Evolutionary conservation across 2,888 invertebrate genomes (phyloP), one percentile per base, ranked within the genome.

Genomic region (Sialis lutaria): DNA sequence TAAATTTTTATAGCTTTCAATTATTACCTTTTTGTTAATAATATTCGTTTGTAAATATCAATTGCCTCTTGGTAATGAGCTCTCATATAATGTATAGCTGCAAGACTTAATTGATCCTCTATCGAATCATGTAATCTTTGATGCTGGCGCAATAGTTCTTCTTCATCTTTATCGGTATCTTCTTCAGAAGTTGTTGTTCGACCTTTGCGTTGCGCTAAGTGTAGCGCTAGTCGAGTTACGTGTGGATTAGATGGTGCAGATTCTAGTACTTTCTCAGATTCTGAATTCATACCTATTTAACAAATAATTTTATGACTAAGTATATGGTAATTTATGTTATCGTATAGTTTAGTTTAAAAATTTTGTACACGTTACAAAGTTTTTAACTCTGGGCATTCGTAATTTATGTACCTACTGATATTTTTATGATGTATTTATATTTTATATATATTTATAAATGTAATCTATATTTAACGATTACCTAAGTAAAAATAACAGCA

Each of bases 31-130:
- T 95, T 88, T 56, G 92, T 90, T 22, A 92, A 66, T 9, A 97
- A 70, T 46, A 97, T 75, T 50, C 90, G 77, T 65, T 97, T 98
- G 62, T 98, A 98, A 52, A 97, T 91, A 63, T 97, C 96, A 51
- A 97, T 95, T 42, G 98, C 96, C 64, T 98, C 97, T 62, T 96
- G 95, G 62, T 96, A 98, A 65, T 98, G 97, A 6, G 89, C 87
- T 47, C 96, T 74, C 48, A 97, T 71, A 61, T 93, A 98, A 63
- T 98, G 96, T 54, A 98, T 87, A 1, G 96, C 90, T 1, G 97
- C 97, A 47, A 97, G 65, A 56, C 92, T 90, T 37, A 98, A 73
- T 64, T 96, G 95, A 69, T 98, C 96, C 63, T 96, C 93, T 1
- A 92, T 75, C 6, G 86, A 77, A 58, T 92, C 91, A 48, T 87